Evolutionary conservation across 1,140 invertebrate genomes (phyloP).

Genomic region (Solenopsis fugax): DNA sequence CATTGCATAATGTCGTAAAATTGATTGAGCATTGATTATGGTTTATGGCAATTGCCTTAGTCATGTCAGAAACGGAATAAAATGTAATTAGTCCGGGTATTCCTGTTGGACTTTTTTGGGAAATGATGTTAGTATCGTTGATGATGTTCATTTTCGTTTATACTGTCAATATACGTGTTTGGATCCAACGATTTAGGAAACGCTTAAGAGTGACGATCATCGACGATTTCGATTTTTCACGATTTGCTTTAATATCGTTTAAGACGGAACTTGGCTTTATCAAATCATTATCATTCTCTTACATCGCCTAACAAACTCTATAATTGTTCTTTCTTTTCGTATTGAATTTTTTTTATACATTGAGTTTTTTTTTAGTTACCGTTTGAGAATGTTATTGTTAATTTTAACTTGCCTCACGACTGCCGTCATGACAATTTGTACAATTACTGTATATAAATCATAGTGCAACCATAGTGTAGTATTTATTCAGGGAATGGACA

Average conservation of each 20-base stretch:
- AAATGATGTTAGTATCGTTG: background rate
- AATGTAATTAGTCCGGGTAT: background rate
- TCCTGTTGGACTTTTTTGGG: background rate
- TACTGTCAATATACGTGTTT: background rate
- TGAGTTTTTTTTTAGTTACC: background rate
- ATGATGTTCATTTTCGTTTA: conserved; percentile 52
- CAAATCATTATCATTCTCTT: conserved; percentile 32
- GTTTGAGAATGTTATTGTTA: background rate
- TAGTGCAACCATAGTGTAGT: conserved; percentile 52
- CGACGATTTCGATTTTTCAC: background rate
- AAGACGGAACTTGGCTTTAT: conserved; percentile 15
- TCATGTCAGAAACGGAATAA: background rate
- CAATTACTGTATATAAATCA: conserved; percentile 49
- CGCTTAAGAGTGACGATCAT: background rate
- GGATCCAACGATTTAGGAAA: background rate
- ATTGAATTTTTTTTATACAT: background rate
- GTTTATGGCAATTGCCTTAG: background rate
- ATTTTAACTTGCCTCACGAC: conserved; percentile 16
- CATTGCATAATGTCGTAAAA: conserved; percentile 21
- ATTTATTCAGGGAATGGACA: conserved; percentile 79
- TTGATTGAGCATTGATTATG: conserved; percentile 24
- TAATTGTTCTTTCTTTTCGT: background rate
- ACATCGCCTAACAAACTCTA: background rate
- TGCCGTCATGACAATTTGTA: conserved; percentile 15
- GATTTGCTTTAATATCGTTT: background rate